These are phyloP conservation scores for Calephelis perditalis DNA, from an alignment of 2,888 invertebrate species.

Conservation along the genomic window DNA sequence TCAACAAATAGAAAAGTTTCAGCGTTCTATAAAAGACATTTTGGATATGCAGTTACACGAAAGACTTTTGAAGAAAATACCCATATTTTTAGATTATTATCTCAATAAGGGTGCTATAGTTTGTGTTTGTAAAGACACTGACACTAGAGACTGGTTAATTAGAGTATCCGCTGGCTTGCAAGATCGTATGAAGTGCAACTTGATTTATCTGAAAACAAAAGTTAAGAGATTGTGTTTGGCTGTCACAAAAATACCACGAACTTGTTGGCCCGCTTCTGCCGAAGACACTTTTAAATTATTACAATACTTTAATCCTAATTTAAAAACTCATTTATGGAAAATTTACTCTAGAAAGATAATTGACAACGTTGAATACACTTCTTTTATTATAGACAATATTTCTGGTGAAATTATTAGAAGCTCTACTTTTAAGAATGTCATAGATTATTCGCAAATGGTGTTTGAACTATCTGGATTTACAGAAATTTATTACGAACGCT, in stretches of 20 bases:
- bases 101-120: conserved; percentile 62
- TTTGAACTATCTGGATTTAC: conserved; percentile 61
- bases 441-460: conserved; percentile 62
- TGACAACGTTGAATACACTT: conserved; percentile 49
- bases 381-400: conserved; percentile 56
- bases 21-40: conserved; percentile 49
- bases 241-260: conserved; percentile 51
- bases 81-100: conserved; percentile 60
- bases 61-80: conserved; percentile 50
- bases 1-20: conserved; percentile 56
- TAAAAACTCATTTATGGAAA: conserved; percentile 56
- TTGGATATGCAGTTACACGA: conserved; percentile 62
- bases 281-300: conserved; percentile 58
- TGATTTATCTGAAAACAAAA: conserved; percentile 54
- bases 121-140: conserved; percentile 58
- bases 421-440: conserved; percentile 57
- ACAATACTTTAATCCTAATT: conserved; percentile 63
- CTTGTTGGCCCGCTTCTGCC: conserved; percentile 56
- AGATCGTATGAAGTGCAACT: conserved; percentile 54
- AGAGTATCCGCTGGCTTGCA: conserved; percentile 58
- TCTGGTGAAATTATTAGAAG: conserved; percentile 65
- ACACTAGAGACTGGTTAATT: conserved; percentile 62
- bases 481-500: conserved; percentile 61
- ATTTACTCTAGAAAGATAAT: conserved; percentile 53
- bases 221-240: conserved; percentile 61